phyloP scores from a whole-genome alignment of 2,797 vertebrate genomes.

The Malacoctenus gilli region DNA sequence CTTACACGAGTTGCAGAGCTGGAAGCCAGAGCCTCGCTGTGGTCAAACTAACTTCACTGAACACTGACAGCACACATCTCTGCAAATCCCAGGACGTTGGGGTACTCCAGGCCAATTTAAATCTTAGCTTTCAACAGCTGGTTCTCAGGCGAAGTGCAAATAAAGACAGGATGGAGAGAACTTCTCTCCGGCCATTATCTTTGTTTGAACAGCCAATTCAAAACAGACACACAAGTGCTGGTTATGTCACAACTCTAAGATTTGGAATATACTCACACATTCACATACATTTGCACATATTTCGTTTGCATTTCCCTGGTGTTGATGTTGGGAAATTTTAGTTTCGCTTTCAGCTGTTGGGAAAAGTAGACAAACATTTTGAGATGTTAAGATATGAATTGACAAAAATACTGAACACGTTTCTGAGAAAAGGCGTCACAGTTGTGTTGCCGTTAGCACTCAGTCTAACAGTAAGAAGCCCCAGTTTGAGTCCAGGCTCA shows the following conservation, averaged over 20 bases:
- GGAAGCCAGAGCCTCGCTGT: conserved; percentile 29
- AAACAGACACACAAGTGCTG: conserved; percentile 11
- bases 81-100: conserved; percentile 31
- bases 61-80: conserved; percentile 30
- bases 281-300: no score
- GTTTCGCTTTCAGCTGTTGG: background rate
- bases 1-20: conserved; percentile 50
- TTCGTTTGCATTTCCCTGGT: no score
- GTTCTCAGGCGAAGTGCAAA: conserved; percentile 25
- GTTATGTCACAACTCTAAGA: background rate
- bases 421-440: no score
- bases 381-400: no score
- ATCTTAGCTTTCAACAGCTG: conserved; percentile 42
- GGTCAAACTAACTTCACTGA: conserved; percentile 34
- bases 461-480: no score
- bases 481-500: no score
- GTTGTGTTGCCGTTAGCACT: no score
- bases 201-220: conserved; percentile 11
- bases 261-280: background rate
- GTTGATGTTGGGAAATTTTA: background rate
- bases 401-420: no score
- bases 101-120: conserved; percentile 32
- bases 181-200: conserved; percentile 6
- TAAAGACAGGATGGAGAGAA: conserved; percentile 33
- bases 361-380: no score